Percentiles rank a stretch among this genome's conserved stretches.
These are phyloP conservation scores for silkworm (Bombyx mori) DNA, from an alignment of 1,140 invertebrate species.

Conservation along the genomic window DNA sequence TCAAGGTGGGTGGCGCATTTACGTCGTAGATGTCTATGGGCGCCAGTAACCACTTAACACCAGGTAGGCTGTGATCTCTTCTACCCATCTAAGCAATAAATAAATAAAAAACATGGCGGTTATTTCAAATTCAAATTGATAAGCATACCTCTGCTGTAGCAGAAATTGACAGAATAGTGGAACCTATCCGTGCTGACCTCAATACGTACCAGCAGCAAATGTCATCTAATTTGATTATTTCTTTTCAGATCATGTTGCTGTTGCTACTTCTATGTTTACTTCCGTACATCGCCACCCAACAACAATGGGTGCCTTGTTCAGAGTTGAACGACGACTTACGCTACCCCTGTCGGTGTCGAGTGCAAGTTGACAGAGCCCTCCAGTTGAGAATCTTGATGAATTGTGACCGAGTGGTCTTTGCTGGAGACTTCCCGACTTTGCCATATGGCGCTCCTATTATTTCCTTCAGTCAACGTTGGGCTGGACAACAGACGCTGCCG, in stretches of 20 bases:
- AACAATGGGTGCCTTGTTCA: slow-evolving; percentile 74
- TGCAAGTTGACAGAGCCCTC: slow-evolving; percentile 57
- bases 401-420: slow-evolving; percentile 87
- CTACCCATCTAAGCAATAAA: too few species aligned
- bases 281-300: slow-evolving; percentile 28
- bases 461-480: slow-evolving; percentile 81
- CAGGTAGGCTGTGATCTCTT: too few species aligned
- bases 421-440: slow-evolving; percentile 79
- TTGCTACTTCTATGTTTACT: slow-evolving; percentile 35
- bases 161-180: too few species aligned
- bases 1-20: too few species aligned
- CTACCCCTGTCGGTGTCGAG: slow-evolving; percentile 75
- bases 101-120: too few species aligned
- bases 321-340: slow-evolving; percentile 76
- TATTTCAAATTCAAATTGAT: too few species aligned
- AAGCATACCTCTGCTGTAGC: too few species aligned
- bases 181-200: too few species aligned
- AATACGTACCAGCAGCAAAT: too few species aligned
- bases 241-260: slow-evolving; percentile 45
- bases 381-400: slow-evolving; percentile 77
- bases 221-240: slow-evolving; percentile 4
- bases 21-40: too few species aligned
- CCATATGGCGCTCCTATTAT: slow-evolving; percentile 83
- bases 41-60: too few species aligned
- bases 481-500: slow-evolving; percentile 85